Conservation (phyloP, 64 coral and sea anemone species). For the Pocillopora verrucosa region DNA sequence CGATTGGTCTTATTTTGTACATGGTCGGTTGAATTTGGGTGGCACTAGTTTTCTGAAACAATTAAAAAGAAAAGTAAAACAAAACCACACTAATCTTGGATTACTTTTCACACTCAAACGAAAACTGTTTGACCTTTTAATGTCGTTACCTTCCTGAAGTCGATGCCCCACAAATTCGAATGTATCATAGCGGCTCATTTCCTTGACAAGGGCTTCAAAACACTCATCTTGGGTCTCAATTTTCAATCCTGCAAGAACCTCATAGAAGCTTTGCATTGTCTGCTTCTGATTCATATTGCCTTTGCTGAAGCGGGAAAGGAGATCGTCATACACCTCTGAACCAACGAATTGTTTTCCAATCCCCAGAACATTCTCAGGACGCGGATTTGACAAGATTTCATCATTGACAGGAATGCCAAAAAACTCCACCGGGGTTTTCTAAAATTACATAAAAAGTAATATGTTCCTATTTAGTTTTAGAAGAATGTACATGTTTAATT, state of each 20-base stretch:
- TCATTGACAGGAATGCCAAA: slow-evolving; percentile 23
- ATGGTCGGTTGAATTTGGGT: no score
- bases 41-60: no score
- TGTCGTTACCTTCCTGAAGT: background rate
- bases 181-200: background rate
- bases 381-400: background rate
- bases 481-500: background rate
- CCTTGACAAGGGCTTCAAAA: background rate
- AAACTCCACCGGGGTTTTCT: slow-evolving; percentile 37
- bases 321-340: background rate
- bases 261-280: slow-evolving; percentile 11
- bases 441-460: background rate
- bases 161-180: background rate
- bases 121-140: no score
- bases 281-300: no score
- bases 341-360: background rate
- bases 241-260: slow-evolving; percentile 1
- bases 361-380: background rate
- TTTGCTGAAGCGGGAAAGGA: background rate
- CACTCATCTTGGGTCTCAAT: background rate
- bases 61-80: no score
- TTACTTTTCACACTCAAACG: no score
- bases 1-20: no score
- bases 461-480: background rate
- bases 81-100: no score